These are phyloP conservation scores for Flexamia atlantica DNA, from an alignment of 2,888 invertebrate genomes.

Conservation along the genomic window DNA sequence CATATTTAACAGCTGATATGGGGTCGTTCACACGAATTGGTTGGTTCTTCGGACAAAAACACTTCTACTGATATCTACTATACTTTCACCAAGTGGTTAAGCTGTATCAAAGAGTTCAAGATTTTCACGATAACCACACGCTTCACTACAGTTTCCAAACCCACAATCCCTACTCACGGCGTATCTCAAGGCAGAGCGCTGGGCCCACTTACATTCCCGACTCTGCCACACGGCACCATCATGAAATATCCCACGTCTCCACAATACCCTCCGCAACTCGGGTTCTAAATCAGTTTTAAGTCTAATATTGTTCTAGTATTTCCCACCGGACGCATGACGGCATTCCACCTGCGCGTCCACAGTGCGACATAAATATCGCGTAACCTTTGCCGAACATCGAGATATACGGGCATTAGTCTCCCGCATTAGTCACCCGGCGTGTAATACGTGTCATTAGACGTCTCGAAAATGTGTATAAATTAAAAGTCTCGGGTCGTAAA, in stretches of 20 bases:
- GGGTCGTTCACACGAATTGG: no score
- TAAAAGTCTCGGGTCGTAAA: constrained; percentile 40
- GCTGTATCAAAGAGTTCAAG: no score
- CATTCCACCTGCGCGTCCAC: constrained; percentile 58
- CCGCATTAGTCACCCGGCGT: constrained; percentile 49
- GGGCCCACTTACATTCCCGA: neutral
- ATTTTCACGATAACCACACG: no score
- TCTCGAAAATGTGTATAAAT: constrained; percentile 58
- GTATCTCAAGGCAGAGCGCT: neutral
- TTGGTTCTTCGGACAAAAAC: no score
- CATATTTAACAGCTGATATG: no score
- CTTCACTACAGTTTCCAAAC: no score
- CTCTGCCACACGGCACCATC: neutral
- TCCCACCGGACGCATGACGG: constrained; percentile 2
- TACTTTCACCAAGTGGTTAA: no score
- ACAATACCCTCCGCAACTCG: constrained; percentile 18
- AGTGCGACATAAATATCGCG: constrained; percentile 52
- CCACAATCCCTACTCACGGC: neutral
- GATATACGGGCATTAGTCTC: constrained; percentile 26
- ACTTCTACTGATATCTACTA: no score
- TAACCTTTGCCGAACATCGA: constrained; percentile 58
- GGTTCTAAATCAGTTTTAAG: constrained; percentile 51
- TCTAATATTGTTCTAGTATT: constrained; percentile 59
- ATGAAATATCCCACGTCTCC: neutral
- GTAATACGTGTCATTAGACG: constrained; percentile 53